These are phyloP conservation scores for Nesogale talazaci DNA, from an alignment of 2,113 vertebrate genomes.

Conservation along the genomic window DNA sequence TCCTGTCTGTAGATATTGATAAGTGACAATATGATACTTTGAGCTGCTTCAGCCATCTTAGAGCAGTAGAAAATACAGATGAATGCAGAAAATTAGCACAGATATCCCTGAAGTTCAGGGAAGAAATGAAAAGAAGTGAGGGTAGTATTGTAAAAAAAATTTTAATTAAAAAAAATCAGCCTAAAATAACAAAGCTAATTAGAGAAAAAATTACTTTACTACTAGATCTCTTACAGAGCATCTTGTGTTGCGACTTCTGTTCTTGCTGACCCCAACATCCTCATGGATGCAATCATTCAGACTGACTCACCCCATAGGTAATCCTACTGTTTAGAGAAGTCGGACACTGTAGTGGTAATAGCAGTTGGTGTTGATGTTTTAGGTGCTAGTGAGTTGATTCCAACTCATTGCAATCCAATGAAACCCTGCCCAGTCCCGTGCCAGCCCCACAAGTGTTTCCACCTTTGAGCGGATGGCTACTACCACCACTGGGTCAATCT, in stretches of 20 bases:
- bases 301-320: background rate
- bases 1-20: background rate
- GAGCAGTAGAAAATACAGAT: background rate
- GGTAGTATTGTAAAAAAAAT: too few relatives aligned
- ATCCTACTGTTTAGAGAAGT: background rate
- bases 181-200: background rate
- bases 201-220: background rate
- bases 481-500: too few relatives aligned
- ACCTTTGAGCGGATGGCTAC: too few relatives aligned
- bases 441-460: too few relatives aligned
- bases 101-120: background rate
- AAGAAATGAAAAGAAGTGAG: background rate
- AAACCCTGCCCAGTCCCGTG: too few relatives aligned
- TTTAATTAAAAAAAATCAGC: background rate
- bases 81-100: background rate
- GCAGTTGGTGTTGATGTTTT: too few relatives aligned
- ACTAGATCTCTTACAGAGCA: background rate
- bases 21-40: background rate
- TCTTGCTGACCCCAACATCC: background rate
- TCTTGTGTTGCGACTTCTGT: background rate
- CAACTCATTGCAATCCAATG: too few relatives aligned
- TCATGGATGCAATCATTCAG: background rate
- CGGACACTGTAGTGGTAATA: too few relatives aligned
- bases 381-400: too few relatives aligned
- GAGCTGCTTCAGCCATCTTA: background rate